Evolutionary conservation across 30 jellyfish, hydroid and myxozoan genomes (phyloP).

Genomic region (Aurelia aurita complex sp. Pacific): DNA sequence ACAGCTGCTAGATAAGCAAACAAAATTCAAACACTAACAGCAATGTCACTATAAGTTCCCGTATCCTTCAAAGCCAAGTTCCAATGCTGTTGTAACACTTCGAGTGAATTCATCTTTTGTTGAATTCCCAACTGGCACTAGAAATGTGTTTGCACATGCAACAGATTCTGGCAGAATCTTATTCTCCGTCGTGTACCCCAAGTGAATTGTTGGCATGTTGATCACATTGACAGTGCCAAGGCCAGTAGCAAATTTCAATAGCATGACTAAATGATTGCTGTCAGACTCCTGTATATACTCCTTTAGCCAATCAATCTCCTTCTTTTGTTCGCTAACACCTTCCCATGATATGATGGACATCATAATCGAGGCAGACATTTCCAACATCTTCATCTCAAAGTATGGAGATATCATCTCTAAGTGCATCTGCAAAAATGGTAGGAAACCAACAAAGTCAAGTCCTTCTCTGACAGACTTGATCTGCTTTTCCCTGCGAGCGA

Average conservation of each 20-base stretch:
- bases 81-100: constrained; percentile 24
- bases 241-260: constrained; percentile 11
- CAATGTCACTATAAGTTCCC: constrained; percentile 11
- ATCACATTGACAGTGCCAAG: neutral
- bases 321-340: neutral
- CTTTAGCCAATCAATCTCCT: neutral
- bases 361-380: neutral
- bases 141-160: constrained; percentile 12
- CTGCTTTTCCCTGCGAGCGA: constrained; percentile 35
- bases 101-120: neutral
- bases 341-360: neutral
- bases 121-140: constrained; percentile 12
- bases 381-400: neutral
- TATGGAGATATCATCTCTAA: neutral
- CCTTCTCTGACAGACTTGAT: constrained; percentile 54
- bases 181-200: neutral
- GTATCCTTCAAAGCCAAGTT: constrained; percentile 37
- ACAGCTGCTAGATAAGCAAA: too few relatives aligned
- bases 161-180: constrained; percentile 10
- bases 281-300: neutral
- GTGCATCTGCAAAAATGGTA: neutral
- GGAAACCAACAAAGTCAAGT: constrained; percentile 7
- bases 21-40: too few relatives aligned
- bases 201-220: neutral
- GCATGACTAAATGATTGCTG: neutral